Conservation (phyloP, 2,888 invertebrate species). For the Caenorhabditis parvicauda region DNA sequence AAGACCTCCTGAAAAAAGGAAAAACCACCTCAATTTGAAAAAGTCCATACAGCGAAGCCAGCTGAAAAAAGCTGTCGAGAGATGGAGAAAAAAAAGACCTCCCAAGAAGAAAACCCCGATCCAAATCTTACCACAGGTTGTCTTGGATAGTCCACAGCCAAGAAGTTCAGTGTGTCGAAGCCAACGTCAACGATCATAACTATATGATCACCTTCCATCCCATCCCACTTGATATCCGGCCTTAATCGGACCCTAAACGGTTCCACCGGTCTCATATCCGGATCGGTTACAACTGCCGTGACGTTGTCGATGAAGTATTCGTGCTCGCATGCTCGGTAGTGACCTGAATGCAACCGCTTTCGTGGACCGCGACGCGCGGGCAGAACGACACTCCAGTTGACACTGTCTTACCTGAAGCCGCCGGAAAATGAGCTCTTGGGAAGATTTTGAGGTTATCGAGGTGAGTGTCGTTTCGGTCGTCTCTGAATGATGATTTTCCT, state of each 20-base stretch:
- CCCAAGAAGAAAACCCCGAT: not conserved
- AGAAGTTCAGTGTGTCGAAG: constrained; percentile 54
- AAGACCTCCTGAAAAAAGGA: not conserved
- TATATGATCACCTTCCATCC: constrained; percentile 33
- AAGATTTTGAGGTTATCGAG: constrained; percentile 51
- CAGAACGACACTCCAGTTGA: not conserved
- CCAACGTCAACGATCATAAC: constrained; percentile 56
- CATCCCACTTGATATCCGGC: constrained; percentile 42
- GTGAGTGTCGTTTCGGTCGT: no score
- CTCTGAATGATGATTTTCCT: constrained; percentile 56
- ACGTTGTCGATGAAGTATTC: constrained; percentile 37
- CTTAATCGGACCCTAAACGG: constrained; percentile 49
- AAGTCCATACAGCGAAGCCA: no score
- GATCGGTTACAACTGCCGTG: constrained; percentile 40
- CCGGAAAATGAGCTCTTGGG: constrained; percentile 49
- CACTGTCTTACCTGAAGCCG: constrained; percentile 33
- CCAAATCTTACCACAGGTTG: constrained; percentile 36
- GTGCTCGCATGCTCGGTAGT: constrained; percentile 61
- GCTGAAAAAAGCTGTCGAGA: not conserved
- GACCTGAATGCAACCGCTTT: constrained; percentile 42
- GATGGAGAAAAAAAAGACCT: not conserved
- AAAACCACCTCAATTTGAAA: not conserved
- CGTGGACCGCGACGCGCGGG: not conserved
- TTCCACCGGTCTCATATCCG: constrained; percentile 49
- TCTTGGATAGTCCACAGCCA: constrained; percentile 54